A percentile compares a stretch with the other conserved stretches of the same genome.
phyloP scores from a whole-genome alignment of 1,140 invertebrate genomes.

The Cherax quadricarinatus region DNA sequence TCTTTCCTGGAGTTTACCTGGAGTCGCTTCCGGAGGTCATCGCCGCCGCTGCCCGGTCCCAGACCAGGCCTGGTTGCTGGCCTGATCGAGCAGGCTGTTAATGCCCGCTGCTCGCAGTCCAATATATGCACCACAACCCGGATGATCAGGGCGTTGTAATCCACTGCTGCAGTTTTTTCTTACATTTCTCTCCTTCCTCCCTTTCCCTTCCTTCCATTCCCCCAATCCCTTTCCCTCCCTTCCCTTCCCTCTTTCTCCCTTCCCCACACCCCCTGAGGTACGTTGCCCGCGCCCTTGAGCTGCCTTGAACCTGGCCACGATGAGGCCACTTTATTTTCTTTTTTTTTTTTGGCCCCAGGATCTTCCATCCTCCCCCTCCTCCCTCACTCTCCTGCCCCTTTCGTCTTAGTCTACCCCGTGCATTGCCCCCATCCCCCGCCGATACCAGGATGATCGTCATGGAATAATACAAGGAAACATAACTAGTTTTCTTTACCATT shows the following conservation, averaged over 20 bases:
- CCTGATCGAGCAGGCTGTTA: no score
- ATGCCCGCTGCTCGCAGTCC: no score
- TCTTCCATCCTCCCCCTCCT: slow-evolving; percentile 3
- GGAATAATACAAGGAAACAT: not conserved
- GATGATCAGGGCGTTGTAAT: no score
- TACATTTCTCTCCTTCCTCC: not conserved
- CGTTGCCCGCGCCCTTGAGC: not conserved
- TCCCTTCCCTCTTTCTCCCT: not conserved
- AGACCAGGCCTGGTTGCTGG: no score
- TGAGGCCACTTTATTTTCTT: not conserved
- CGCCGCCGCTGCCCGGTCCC: no score
- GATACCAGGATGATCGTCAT: not conserved
- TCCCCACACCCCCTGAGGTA: not conserved
- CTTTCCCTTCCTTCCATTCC: not conserved
- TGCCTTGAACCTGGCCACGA: not conserved
- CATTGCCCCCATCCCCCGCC: not conserved
- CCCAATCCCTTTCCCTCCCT: no score
- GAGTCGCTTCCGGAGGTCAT: no score
- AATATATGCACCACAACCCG: no score
- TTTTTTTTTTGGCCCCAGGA: not conserved
- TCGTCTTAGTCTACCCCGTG: not conserved
- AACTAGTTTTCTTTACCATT: no score
- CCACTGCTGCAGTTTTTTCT: not conserved
- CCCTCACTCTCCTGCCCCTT: not conserved
- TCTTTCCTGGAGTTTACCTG: no score